A percentile compares a stretch with the other conserved stretches of the same genome.
These are phyloP conservation scores for Steinernema hermaphroditum DNA, from an alignment of 2,888 invertebrate species.

Conservation along the genomic window DNA sequence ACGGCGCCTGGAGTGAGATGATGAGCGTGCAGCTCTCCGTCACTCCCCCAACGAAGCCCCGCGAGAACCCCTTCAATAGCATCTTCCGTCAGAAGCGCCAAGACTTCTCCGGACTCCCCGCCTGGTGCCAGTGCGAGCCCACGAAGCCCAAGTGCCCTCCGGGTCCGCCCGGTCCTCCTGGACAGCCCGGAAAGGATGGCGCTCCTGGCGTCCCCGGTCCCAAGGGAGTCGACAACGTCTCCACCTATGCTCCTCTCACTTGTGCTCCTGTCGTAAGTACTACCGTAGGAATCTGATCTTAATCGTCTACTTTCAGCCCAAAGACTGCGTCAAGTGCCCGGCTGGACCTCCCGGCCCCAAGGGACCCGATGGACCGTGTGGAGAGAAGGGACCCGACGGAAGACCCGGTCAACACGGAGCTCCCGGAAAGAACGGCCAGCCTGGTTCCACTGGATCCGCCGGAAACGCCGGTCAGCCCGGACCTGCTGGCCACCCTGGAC, in stretches of 20 bases:
- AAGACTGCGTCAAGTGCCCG: constrained; percentile 51
- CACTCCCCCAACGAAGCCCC: constrained; percentile 51
- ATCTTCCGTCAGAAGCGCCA: too few relatives aligned
- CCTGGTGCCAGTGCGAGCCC: too few relatives aligned
- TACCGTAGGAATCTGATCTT: too few relatives aligned
- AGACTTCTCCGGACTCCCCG: too few relatives aligned
- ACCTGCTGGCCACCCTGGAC: constrained; percentile 49
- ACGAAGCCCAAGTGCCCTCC: too few relatives aligned
- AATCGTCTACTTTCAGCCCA: background rate
- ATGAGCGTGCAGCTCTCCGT: constrained; percentile 54
- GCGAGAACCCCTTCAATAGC: too few relatives aligned
- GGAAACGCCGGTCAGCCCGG: constrained; percentile 48
- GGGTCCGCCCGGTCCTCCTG: too few relatives aligned
- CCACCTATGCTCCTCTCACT: constrained; percentile 48
- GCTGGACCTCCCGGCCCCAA: constrained; percentile 48
- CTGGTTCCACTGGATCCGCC: constrained; percentile 34
- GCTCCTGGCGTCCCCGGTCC: too few relatives aligned
- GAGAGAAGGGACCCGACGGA: constrained; percentile 50
- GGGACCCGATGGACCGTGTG: constrained; percentile 46
- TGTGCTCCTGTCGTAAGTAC: constrained; percentile 40
- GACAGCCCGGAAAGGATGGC: too few relatives aligned
- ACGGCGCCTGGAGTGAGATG: constrained; percentile 58
- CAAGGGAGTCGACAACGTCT: too few relatives aligned
- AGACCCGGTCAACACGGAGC: constrained; percentile 47
- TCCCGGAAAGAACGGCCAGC: constrained; percentile 44